Base-by-base conservation (phyloP, 2,113 vertebrate species). In the Alexandromys fortis region DNA sequence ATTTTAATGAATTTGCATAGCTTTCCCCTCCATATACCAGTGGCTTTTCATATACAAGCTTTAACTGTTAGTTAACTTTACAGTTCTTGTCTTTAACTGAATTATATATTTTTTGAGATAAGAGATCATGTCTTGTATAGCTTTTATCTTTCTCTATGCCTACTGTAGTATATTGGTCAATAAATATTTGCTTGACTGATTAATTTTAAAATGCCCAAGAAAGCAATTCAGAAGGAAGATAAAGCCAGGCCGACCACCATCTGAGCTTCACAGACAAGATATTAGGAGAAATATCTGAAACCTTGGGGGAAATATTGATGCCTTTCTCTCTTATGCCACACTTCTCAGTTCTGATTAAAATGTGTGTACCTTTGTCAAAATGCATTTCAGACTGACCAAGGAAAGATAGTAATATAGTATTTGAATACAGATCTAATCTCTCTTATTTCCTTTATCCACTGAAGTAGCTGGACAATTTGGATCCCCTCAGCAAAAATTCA, bases 171-270 rank as follows among this genome's bases (percentile, higher is more conserved):
- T 78, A 79, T 95, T 94, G 77, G 75, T 94, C 97, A 97, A 96
- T 96, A 96, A 95, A 86, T 96, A 97, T 97, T 96, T 96, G 92
- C 85, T 96, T 94, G 90, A 94, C 89, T 94, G 94, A 97, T 96
- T 97, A 97, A 97, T 96, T 97, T 91, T 78, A 91, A 96, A 97
- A 97, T 95, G 93, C 86, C 33, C 93, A 96, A 67, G 89, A 95
- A 96, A 92, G 94, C 91, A 96, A 94, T 97, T 95, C 68, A 94
- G 47, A 95, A 91, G 82, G 42, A 95, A 91, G 67, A 94, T 61
- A 70, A 91, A 91, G 90, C 13, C 68, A 92, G n/a, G 58, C 73
- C 58, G 75, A 79, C 95, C 86, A 96, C 88, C 61, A 78, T 92
- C 79, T 90, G 47, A 97, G 81, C 28, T 96, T 95, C 88, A 58